Evolutionary conservation across 2,888 invertebrate species (phyloP), one percentile per base, ranked within the genome.

Genomic region (Leuctra nigra): DNA sequence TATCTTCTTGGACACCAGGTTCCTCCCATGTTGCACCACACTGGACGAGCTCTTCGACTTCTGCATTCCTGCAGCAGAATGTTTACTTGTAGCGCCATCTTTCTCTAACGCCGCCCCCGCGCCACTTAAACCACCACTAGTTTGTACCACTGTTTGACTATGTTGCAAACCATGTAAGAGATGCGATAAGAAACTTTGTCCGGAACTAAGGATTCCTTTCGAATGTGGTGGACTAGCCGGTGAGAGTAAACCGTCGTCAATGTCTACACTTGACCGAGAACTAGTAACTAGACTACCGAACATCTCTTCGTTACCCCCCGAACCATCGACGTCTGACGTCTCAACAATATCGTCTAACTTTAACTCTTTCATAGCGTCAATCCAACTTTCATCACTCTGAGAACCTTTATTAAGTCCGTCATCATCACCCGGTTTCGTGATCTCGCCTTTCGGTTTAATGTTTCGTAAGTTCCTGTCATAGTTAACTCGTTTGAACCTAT

Each of bases 1-100:
- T 68, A 92, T 84, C 72, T 87, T 86, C 75, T 87, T 88, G 68
- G 89, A 83, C 65, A 91, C 87, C 71, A 87, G 82, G 70, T 78
- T 71, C 64, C 79, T 77, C 47, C 80, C 78, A 65, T 79, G 79
- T 65, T 88, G 87, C 70, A 90, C 86, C 70, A 91, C 89, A 75
- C 87, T 89, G 69, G 89, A 87, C 64, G 89, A 87, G 24, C 90
- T 90, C 72, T 91, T 89, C 68, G 90, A 91, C 77, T 91, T 91
- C 81, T 91, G 90, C 91, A 91, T 91, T 71, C 82, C 82, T 67
- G 72, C 70, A 66, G 73, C 73, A 67, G 52, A n/a, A 41, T 53
- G 36, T 48, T 36, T 2, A 41, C 33, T 25, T 48, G 41, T 11
- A 54, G 54, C 33, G 61, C 74, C 71, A 52, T 74, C 73, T 22